These are phyloP conservation scores for Leptinotarsa rubiginosa DNA, from an alignment of 2,888 invertebrate species.

Conservation along the genomic window DNA sequence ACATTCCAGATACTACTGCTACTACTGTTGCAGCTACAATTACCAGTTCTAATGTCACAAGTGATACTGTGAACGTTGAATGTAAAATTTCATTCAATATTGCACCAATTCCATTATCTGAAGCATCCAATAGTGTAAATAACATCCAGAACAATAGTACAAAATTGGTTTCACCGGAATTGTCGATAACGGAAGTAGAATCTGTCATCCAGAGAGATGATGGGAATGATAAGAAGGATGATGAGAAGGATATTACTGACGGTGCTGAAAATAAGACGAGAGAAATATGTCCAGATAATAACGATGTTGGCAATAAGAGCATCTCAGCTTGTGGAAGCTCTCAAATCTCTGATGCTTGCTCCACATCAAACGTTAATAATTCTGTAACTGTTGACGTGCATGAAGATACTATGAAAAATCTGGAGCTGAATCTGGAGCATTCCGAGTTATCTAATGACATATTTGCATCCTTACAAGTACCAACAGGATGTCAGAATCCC, in stretches of 20 bases:
- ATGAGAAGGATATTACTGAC: background rate
- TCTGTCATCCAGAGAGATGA: background rate
- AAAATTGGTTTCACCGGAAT: background rate
- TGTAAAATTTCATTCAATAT: too few relatives aligned
- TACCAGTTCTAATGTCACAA: background rate
- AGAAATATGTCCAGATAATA: background rate
- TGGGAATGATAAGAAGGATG: background rate
- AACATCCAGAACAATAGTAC: background rate
- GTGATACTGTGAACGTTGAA: background rate
- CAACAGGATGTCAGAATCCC: conserved; percentile 69
- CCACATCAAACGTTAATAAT: conserved; percentile 7
- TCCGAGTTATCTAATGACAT: conserved; percentile 71
- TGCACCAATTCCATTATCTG: background rate
- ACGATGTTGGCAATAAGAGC: background rate
- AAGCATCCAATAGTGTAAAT: conserved; percentile 2
- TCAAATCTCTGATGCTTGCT: background rate
- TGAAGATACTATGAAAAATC: conserved; percentile 44
- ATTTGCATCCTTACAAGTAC: conserved; percentile 72
- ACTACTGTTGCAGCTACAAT: background rate
- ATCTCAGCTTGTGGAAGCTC: background rate
- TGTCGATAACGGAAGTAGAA: background rate
- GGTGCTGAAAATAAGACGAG: background rate
- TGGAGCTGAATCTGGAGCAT: conserved; percentile 60
- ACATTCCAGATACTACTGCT: background rate
- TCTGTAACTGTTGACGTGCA: conserved; percentile 16